Evolutionary conservation across 1,140 invertebrate genomes (phyloP).

Genomic region (Brachionus calyciflorus): DNA sequence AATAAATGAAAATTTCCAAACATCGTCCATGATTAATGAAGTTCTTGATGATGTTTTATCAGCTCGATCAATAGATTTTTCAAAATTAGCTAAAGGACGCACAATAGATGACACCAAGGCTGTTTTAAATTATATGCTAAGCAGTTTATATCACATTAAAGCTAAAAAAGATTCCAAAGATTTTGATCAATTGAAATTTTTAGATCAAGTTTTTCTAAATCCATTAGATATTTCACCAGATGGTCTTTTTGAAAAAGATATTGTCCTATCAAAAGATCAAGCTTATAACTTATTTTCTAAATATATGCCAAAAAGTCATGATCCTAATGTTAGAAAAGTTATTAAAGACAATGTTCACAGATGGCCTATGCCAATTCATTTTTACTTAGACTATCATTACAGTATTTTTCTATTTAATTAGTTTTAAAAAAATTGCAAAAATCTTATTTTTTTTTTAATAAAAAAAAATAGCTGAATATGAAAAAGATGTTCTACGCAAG

Average conservation of each 20-base stretch:
- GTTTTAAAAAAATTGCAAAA: no score
- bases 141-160: slow-evolving; percentile 10
- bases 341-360: neutral
- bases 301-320: slow-evolving; percentile 3
- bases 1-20: neutral
- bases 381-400: neutral
- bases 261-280: slow-evolving; percentile 36
- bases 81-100: slow-evolving; percentile 14
- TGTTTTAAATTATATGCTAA: slow-evolving; percentile 20
- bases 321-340: slow-evolving; percentile 25
- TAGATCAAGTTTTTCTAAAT: slow-evolving; percentile 1
- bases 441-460: neutral
- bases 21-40: neutral
- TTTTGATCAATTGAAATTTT: slow-evolving; percentile 8
- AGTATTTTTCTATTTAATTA: no score
- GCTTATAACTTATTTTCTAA: slow-evolving; percentile 9
- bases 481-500: neutral
- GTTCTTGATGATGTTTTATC: slow-evolving; percentile 19
- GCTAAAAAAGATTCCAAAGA: neutral
- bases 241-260: slow-evolving; percentile 21
- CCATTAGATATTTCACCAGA: slow-evolving; percentile 12
- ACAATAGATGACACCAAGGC: slow-evolving; percentile 13
- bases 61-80: slow-evolving; percentile 1
- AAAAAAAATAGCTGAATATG: neutral
- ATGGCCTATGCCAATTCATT: slow-evolving; percentile 26